Evolutionary conservation across 2,888 invertebrate genomes (phyloP), one percentile per base, ranked within the genome.

Genomic region (Bugulina stolonifera): DNA sequence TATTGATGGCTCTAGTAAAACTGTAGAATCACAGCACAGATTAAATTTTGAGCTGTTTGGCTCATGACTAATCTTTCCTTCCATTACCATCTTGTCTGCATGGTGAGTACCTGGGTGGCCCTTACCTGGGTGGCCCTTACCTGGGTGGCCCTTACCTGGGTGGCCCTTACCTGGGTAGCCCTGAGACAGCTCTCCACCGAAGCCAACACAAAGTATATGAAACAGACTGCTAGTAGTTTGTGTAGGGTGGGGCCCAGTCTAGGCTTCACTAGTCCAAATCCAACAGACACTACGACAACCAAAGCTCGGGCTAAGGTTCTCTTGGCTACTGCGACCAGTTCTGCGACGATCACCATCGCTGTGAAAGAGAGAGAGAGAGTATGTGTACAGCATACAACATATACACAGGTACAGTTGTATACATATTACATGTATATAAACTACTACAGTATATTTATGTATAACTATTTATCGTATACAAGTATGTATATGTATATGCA

Each of bases 221-320:
- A 86, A 1, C 95, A 95, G 57, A 92, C 90, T 71, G 91, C 91
- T 32, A 93, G 89, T 34, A 96, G 93, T 78, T 93, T 89, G 83
- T 94, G 94, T 71, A 96, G 86, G 78, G 93, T 91, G 14, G 93
- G 90, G 32, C 95, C 95, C 54, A 96, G 86, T 25, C 95, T 89
- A 0, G 95, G 95, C 83, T 94, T 95, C 76, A 95, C 94, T 78
- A 96, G 94, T 69, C 96, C 96, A 86, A 94, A 96, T 69, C 96
- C 96, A 69, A 96, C 88, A 75, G 93, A 93, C 74, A 95, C 95
- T 73, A 96, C 94, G 73, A 97, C 91, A 76, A 96, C 93, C 72
- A 97, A 87, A 91, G 96, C 94, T 76, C 95, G 87, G 0, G 96
- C 93, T 76, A 97, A 87, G 0, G 94, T 92, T 71, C 95, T 86